These are phyloP conservation scores for Drosophila nannoptera DNA, from an alignment of 1,140 invertebrate genomes.

Conservation along the genomic window DNA sequence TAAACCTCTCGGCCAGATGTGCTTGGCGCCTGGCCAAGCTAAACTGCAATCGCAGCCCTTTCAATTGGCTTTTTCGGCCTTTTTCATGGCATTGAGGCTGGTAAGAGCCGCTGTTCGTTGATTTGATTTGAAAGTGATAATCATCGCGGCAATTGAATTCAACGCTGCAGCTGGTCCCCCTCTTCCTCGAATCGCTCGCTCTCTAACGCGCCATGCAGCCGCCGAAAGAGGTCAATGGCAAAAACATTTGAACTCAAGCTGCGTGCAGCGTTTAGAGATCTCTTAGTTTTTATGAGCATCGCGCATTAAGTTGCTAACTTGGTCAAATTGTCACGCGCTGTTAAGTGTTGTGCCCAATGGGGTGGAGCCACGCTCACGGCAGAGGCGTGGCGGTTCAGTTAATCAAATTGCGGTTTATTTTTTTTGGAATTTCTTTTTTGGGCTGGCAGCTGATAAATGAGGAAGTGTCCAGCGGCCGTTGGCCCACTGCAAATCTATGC, in stretches of 20 bases:
- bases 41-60: slow-evolving; percentile 52
- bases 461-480: slow-evolving; percentile 50
- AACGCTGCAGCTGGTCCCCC: slow-evolving; percentile 2
- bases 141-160: slow-evolving; percentile 61
- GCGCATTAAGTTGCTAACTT: slow-evolving; percentile 34
- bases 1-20: slow-evolving; percentile 13
- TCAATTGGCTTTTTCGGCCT: slow-evolving; percentile 34
- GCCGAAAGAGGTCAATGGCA: slow-evolving; percentile 69
- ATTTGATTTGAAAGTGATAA: slow-evolving; percentile 50
- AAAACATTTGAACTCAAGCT: slow-evolving; percentile 72
- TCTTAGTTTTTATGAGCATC: slow-evolving; percentile 25
- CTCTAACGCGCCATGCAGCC: slow-evolving; percentile 20
- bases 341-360: slow-evolving; percentile 56
- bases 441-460: slow-evolving; percentile 58
- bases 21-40: neutral
- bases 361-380: slow-evolving; percentile 27
- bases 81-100: slow-evolving; percentile 44
- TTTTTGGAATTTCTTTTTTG: slow-evolving; percentile 16
- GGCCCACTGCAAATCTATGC: slow-evolving; percentile 51
- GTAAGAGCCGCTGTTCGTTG: slow-evolving; percentile 18
- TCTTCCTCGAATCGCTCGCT: neutral
- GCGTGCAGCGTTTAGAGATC: slow-evolving; percentile 3
- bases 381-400: slow-evolving; percentile 32
- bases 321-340: slow-evolving; percentile 66
- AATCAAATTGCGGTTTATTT: slow-evolving; percentile 44